Evolutionary conservation across 2,888 invertebrate species (phyloP), one percentile per base, ranked within the genome.

Genomic region (Geophilus truncorum): DNA sequence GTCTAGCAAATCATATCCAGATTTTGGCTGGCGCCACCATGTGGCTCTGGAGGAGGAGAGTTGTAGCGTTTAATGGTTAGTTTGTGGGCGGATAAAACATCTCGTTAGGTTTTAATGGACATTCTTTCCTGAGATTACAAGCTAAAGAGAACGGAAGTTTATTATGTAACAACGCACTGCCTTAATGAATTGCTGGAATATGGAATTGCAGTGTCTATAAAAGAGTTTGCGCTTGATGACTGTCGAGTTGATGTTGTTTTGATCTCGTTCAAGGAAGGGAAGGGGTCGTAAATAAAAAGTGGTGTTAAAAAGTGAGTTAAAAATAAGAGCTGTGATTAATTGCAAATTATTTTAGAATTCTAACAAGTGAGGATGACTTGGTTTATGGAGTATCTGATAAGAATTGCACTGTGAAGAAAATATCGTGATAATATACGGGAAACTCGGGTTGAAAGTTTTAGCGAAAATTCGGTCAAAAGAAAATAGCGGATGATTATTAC

Each of bases 21-120:
- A 57, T 57, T 57, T 57, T 21, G 57, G 21, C 23, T 57, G 57
- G 57, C 57, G 57, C 57, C 57, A 57, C 57, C 57, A 57, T 57
- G 57, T 57, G 57, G 21, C 57, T 21, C 40, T 12, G 15, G 57
- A 57, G 23, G 57, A 7, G 23, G 57, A 57, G 57, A 7, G 57
- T 57, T 57, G 57, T 23, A 57, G 57, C 57, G 21, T 57, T 57
- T 57, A 57, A 57, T 57, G 57, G 57, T 57, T 57, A 57, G 57
- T 57, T 57, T 57, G 57, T 57, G 57, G 57, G 57, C 57, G 57
- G 57, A 57, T 57, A 57, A 57, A 57, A 57, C 57, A 57, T 57
- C 57, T 57, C 57, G 57, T 57, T 57, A 57, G 57, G 57, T 57
- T 57, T 57, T 57, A 57, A 57, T 57, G 57, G 57, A 57, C 57